phyloP scores from a whole-genome alignment of 2,888 invertebrate genomes.

The Sesamia inferens region DNA sequence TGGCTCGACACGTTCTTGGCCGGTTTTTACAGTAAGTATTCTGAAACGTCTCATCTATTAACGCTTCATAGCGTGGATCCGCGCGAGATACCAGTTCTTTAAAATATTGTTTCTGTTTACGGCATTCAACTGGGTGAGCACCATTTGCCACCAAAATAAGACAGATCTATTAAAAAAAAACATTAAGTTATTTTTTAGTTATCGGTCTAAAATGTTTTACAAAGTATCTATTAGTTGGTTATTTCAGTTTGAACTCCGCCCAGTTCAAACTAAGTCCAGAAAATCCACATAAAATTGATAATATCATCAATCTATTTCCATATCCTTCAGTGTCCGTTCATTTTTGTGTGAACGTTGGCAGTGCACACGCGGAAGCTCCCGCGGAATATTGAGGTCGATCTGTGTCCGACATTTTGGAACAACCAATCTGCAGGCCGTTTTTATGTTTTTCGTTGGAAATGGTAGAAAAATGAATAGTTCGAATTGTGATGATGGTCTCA shows the following conservation, averaged over 20 bases:
- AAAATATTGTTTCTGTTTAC: no score
- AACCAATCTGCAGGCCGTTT: slow-evolving; percentile 6
- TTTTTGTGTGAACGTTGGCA: slow-evolving; percentile 58
- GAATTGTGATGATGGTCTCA: no score
- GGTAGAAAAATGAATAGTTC: neutral
- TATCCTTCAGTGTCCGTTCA: slow-evolving; percentile 35
- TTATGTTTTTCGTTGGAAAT: slow-evolving; percentile 9
- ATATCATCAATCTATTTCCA: slow-evolving; percentile 54
- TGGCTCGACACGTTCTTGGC: no score
- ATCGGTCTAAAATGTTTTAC: neutral
- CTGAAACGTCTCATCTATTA: no score
- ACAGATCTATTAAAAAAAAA: no score
- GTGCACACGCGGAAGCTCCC: slow-evolving; percentile 50
- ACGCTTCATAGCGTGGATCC: no score
- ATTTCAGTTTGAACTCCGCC: neutral
- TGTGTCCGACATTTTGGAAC: slow-evolving; percentile 5
- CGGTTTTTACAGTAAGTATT: no score
- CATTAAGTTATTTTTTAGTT: no score
- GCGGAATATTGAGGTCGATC: slow-evolving; percentile 51
- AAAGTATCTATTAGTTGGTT: no score
- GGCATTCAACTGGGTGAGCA: neutral
- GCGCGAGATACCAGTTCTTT: no score
- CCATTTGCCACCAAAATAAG: neutral
- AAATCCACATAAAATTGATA: slow-evolving; percentile 24
- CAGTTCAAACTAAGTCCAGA: neutral